These are phyloP conservation scores for Gymnopithys bicolor DNA, from an alignment of 2,797 vertebrate genomes.

Conservation along the genomic window DNA sequence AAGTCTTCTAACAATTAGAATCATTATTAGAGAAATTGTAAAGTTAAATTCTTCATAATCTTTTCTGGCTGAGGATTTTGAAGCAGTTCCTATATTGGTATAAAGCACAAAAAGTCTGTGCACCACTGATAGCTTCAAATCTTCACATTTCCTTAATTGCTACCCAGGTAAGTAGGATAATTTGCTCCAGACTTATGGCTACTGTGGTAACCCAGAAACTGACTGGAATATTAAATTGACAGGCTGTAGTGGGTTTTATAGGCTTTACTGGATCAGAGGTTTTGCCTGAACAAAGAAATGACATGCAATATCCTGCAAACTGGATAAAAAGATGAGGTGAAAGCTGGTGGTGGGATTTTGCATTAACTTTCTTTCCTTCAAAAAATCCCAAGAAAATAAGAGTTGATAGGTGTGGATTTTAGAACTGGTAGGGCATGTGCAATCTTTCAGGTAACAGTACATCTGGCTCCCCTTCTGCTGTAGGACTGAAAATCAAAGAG, in stretches of 20 bases:
- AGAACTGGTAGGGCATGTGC: neutral
- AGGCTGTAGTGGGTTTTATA: neutral
- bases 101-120: slow-evolving; percentile 14
- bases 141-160: slow-evolving; percentile 71
- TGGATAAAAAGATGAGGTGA: neutral
- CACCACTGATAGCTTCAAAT: slow-evolving; percentile 47
- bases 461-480: neutral
- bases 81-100: neutral
- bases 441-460: neutral
- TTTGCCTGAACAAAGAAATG: slow-evolving; percentile 27
- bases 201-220: slow-evolving; percentile 54
- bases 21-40: neutral
- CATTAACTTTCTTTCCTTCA: neutral
- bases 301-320: neutral
- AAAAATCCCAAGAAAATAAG: neutral
- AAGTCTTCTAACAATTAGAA: neutral
- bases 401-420: neutral
- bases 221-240: slow-evolving; percentile 68
- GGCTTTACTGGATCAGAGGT: slow-evolving; percentile 4
- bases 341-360: neutral
- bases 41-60: slow-evolving; percentile 2
- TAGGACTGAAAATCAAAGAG: neutral
- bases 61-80: slow-evolving; percentile 26
- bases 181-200: slow-evolving; percentile 68
- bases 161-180: slow-evolving; percentile 68